A percentile compares a stretch with the other conserved stretches of the same genome.
phyloP scores from a whole-genome alignment of 2,888 invertebrate species.

The Eupithecia centaureata region DNA sequence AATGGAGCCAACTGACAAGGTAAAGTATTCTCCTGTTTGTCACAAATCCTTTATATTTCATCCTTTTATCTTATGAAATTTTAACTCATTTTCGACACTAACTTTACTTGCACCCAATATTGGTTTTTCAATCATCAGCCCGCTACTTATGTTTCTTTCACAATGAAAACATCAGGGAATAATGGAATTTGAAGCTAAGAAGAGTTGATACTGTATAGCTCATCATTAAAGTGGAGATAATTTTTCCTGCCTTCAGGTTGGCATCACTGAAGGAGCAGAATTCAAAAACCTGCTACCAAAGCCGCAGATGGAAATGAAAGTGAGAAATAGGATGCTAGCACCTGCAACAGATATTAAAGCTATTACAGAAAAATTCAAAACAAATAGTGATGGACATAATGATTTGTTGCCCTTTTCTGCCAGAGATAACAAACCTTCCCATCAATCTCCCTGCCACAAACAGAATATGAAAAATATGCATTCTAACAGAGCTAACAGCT shows the following conservation, averaged over 20 bases:
- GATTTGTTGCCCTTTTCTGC: slow-evolving; percentile 42
- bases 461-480: slow-evolving; percentile 52
- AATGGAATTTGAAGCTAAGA: slow-evolving; percentile 78
- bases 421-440: slow-evolving; percentile 59
- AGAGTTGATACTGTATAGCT: slow-evolving; percentile 77
- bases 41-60: background rate
- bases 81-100: slow-evolving; percentile 21
- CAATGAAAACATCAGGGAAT: slow-evolving; percentile 68
- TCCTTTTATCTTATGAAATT: slow-evolving; percentile 9
- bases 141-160: slow-evolving; percentile 51
- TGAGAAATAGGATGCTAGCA: slow-evolving; percentile 64
- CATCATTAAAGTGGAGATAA: slow-evolving; percentile 83
- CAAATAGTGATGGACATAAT: slow-evolving; percentile 70
- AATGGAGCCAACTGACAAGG: slow-evolving; percentile 54
- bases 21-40: slow-evolving; percentile 44
- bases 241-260: slow-evolving; percentile 85
- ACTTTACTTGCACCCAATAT: slow-evolving; percentile 27
- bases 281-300: slow-evolving; percentile 78
- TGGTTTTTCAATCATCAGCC: slow-evolving; percentile 38
- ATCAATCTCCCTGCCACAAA: slow-evolving; percentile 52
- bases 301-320: slow-evolving; percentile 72
- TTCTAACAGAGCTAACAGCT: slow-evolving; percentile 54
- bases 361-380: slow-evolving; percentile 56
- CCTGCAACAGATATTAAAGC: slow-evolving; percentile 58
- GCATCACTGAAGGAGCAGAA: slow-evolving; percentile 83